Evolutionary conservation across 2,888 invertebrate genomes (phyloP).

Genomic region (Cetonia aurata): DNA sequence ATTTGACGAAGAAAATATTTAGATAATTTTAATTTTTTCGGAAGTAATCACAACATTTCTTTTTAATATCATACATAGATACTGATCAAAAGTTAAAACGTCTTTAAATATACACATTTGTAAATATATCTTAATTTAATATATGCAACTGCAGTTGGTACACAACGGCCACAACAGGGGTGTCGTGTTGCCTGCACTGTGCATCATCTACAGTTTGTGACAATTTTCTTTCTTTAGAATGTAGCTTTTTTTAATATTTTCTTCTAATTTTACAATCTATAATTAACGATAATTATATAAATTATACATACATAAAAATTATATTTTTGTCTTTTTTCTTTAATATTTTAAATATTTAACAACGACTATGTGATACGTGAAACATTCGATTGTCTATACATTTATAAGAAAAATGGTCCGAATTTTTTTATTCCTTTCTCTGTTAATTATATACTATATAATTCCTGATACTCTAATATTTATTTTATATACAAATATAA

Average conservation of each 20-base stretch:
- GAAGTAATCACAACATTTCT: too few species aligned
- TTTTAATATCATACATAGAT: too few species aligned
- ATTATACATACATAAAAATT: conserved; percentile 32
- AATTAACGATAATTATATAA: conserved; percentile 31
- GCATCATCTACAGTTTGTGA: too few species aligned
- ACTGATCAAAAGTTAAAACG: neutral
- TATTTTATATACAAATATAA: too few species aligned
- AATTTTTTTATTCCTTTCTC: conserved; percentile 44
- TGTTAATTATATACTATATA: conserved; percentile 40
- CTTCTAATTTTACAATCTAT: conserved; percentile 37
- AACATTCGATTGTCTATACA: conserved; percentile 53
- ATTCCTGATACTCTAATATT: conserved; percentile 37
- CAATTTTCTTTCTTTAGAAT: conserved; percentile 53
- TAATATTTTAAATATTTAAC: conserved; percentile 21
- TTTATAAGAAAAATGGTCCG: conserved; percentile 52
- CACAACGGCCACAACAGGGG: too few species aligned
- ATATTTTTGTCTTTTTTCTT: conserved; percentile 19
- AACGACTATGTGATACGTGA: conserved; percentile 41
- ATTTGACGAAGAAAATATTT: conserved; percentile 29
- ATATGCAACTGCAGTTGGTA: neutral
- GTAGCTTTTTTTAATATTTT: conserved; percentile 52
- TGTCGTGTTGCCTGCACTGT: too few species aligned
- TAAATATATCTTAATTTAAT: conserved; percentile 31
- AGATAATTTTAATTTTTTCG: neutral
- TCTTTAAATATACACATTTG: conserved; percentile 3